Evolutionary conservation across 2,888 invertebrate species (phyloP).

Genomic region (Agriopis aurantiaria): DNA sequence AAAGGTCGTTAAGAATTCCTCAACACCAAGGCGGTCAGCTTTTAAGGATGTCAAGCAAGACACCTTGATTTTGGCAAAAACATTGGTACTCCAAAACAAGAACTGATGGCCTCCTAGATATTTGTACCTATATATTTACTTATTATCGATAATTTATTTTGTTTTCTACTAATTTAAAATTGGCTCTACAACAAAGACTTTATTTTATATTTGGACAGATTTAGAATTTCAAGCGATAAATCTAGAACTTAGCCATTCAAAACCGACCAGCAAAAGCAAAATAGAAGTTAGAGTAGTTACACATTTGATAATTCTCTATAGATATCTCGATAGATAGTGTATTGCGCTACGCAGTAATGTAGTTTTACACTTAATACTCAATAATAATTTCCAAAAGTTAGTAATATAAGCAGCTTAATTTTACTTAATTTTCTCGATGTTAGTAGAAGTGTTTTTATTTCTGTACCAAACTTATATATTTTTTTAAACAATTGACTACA

Average conservation of each 20-base stretch:
- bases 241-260: neutral
- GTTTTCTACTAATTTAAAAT: neutral
- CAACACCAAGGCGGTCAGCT: slow-evolving; percentile 20
- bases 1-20: slow-evolving; percentile 5
- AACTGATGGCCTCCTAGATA: slow-evolving; percentile 10
- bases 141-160: slow-evolving; percentile 1
- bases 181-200: neutral
- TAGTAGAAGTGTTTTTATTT: neutral
- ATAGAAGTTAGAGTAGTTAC: too few relatives aligned
- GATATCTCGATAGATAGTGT: too few relatives aligned
- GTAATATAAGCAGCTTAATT: too few relatives aligned
- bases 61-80: slow-evolving; percentile 14
- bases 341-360: too few relatives aligned
- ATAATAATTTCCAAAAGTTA: too few relatives aligned
- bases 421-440: neutral
- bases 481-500: neutral
- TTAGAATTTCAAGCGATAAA: neutral
- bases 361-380: too few relatives aligned
- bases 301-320: too few relatives aligned
- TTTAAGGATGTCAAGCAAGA: slow-evolving; percentile 32
- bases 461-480: neutral
- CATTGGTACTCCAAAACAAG: slow-evolving; percentile 11
- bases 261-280: too few relatives aligned
- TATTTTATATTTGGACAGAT: too few relatives aligned
- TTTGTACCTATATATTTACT: neutral